phyloP scores from a whole-genome alignment of 23 tunicate genomes.

The Halocynthia aurantium region DNA sequence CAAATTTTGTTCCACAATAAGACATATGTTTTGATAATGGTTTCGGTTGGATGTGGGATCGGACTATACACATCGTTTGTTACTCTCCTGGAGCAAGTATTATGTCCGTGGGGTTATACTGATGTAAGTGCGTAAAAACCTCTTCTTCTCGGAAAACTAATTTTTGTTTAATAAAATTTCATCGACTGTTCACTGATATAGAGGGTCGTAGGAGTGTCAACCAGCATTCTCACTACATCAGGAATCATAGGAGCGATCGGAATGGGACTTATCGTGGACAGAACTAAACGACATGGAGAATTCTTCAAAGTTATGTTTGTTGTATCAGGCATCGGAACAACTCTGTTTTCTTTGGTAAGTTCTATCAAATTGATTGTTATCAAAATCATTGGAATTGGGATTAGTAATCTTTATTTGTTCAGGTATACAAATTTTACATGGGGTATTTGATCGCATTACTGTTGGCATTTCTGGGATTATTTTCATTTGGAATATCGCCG shows the following conservation, averaged over 20 bases:
- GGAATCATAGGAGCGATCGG: slow-evolving; percentile 78
- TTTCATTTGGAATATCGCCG: slow-evolving; percentile 79
- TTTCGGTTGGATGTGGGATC: slow-evolving; percentile 64
- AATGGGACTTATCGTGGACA: slow-evolving; percentile 42
- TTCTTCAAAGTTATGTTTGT: slow-evolving; percentile 39
- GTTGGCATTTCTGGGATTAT: slow-evolving; percentile 31
- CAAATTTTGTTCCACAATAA: slow-evolving; percentile 33
- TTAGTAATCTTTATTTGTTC: not conserved
- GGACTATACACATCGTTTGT: slow-evolving; percentile 82
- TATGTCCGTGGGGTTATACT: slow-evolving; percentile 87
- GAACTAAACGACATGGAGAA: slow-evolving; percentile 56
- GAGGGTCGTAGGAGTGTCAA: slow-evolving; percentile 60
- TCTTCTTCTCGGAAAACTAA: not conserved
- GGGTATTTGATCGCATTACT: slow-evolving; percentile 31
- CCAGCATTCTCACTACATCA: slow-evolving; percentile 45
- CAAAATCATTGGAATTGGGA: not conserved
- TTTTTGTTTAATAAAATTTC: not conserved
- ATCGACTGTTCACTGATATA: slow-evolving; percentile 3
- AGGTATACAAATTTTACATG: slow-evolving; percentile 64
- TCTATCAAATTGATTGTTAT: not conserved
- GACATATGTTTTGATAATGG: slow-evolving; percentile 42
- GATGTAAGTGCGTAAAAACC: slow-evolving; percentile 37
- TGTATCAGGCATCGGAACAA: slow-evolving; percentile 30
- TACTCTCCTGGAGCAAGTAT: slow-evolving; percentile 65
- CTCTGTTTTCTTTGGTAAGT: slow-evolving; percentile 47